Evolutionary conservation across 2,888 invertebrate genomes (phyloP).

Genomic region (Dascillus cervinus): DNA sequence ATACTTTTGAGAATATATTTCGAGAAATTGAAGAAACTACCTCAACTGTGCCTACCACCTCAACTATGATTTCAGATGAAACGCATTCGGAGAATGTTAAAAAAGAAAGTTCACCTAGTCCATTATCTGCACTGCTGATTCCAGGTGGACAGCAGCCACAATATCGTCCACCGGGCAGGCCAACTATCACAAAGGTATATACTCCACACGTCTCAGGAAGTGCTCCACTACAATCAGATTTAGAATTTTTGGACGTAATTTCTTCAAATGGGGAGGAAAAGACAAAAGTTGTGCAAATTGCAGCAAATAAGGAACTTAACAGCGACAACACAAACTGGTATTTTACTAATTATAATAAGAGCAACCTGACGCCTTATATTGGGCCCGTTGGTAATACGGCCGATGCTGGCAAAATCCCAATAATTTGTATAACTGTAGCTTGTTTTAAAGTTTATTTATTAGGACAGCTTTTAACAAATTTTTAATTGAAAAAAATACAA

Average conservation of each 20-base stretch:
- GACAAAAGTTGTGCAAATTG: slow-evolving; percentile 10
- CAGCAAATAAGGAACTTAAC: slow-evolving; percentile 43
- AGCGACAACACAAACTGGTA: slow-evolving; percentile 68
- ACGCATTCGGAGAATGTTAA: background rate
- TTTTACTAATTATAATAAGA: slow-evolving; percentile 75
- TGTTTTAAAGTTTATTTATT: too few relatives aligned
- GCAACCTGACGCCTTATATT: slow-evolving; percentile 32
- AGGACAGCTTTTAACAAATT: too few relatives aligned
- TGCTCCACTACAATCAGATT: slow-evolving; percentile 21
- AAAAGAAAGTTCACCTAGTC: slow-evolving; percentile 37
- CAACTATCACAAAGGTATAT: slow-evolving; percentile 55
- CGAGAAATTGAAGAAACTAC: slow-evolving; percentile 24
- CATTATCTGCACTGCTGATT: slow-evolving; percentile 55
- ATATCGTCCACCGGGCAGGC: slow-evolving; percentile 42
- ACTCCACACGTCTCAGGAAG: slow-evolving; percentile 36
- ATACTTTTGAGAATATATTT: slow-evolving; percentile 24
- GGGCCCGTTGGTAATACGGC: slow-evolving; percentile 16
- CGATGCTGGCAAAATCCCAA: too few relatives aligned
- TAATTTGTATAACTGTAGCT: too few relatives aligned
- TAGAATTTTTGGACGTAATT: slow-evolving; percentile 19
- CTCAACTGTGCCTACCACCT: slow-evolving; percentile 11
- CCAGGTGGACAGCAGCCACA: slow-evolving; percentile 51
- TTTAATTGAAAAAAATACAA: too few relatives aligned
- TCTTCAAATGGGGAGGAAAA: slow-evolving; percentile 19
- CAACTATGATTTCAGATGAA: background rate